Percentiles rank a stretch among this genome's conserved stretches.
phyloP scores from a whole-genome alignment of 2,888 invertebrate genomes.

The Dynastes tityus region DNA sequence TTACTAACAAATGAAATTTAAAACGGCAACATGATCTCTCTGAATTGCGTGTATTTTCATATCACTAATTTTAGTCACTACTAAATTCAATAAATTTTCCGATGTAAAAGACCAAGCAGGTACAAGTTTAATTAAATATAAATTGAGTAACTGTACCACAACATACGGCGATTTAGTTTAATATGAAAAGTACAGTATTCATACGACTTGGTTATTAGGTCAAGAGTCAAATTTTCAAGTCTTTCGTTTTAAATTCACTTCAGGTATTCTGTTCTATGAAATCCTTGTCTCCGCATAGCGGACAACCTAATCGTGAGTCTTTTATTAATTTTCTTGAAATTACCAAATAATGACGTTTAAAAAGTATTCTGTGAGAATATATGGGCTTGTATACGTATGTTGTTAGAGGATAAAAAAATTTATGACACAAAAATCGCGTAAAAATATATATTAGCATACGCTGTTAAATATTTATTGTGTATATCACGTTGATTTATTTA shows the following conservation, averaged over 20 bases:
- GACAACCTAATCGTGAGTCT: constrained; percentile 17
- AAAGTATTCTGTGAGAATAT: neutral
- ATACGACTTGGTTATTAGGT: neutral
- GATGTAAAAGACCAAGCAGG: too few relatives aligned
- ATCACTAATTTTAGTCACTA: too few relatives aligned
- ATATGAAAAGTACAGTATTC: too few relatives aligned
- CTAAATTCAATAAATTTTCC: too few relatives aligned
- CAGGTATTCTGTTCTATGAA: constrained; percentile 18
- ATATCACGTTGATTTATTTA: neutral
- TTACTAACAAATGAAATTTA: too few relatives aligned
- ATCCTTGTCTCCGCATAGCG: constrained; percentile 25
- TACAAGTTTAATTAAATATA: too few relatives aligned
- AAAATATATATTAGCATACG: neutral
- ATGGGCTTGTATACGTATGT: neutral
- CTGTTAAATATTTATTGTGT: constrained; percentile 1
- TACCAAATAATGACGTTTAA: neutral
- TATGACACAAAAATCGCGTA: neutral
- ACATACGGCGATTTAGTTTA: too few relatives aligned
- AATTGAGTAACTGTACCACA: too few relatives aligned
- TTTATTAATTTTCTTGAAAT: constrained; percentile 18
- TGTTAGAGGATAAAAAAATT: neutral
- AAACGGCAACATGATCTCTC: too few relatives aligned
- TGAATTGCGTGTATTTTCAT: too few relatives aligned
- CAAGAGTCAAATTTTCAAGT: neutral
- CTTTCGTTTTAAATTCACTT: constrained; percentile 22